A percentile compares a stretch with the other conserved stretches of the same genome.
These are phyloP conservation scores for Crossocerus cetratus DNA, from an alignment of 2,888 invertebrate species.

Conservation along the genomic window DNA sequence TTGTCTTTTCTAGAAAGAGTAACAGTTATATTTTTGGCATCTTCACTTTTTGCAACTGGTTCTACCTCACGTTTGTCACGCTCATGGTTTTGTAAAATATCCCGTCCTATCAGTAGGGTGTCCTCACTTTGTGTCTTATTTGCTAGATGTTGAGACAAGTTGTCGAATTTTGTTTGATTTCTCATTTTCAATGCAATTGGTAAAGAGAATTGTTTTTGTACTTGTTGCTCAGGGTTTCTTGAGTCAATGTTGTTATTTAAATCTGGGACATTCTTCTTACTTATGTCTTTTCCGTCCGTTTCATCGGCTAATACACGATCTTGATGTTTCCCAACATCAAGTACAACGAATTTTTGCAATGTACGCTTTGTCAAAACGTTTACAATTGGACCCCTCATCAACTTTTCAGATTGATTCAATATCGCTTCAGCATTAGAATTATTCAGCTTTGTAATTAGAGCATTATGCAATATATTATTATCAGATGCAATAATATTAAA, in stretches of 20 bases:
- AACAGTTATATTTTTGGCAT: conserved; percentile 14
- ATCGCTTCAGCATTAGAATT: conserved; percentile 7
- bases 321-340: too few species aligned
- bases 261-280: conserved; percentile 13
- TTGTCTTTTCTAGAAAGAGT: conserved; percentile 21
- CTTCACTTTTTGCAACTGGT: neutral
- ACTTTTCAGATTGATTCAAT: conserved; percentile 22
- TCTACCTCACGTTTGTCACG: conserved; percentile 65
- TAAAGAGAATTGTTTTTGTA: conserved; percentile 54
- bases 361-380: conserved; percentile 60
- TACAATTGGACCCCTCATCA: conserved; percentile 62
- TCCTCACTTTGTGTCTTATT: conserved; percentile 48
- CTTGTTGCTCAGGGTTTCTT: conserved; percentile 37
- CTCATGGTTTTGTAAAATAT: conserved; percentile 65
- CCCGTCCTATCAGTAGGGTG: conserved; percentile 51
- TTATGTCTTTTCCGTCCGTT: conserved; percentile 10
- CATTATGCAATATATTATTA: conserved; percentile 5
- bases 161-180: conserved; percentile 62
- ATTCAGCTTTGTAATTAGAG: conserved; percentile 8
- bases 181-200: conserved; percentile 69
- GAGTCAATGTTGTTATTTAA: neutral
- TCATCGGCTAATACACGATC: conserved; percentile 1
- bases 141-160: conserved; percentile 7
- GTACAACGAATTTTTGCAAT: conserved; percentile 24
- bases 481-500: neutral